These are phyloP conservation scores for Sorex fumeus DNA, from an alignment of 2,113 vertebrate species.

Conservation along the genomic window DNA sequence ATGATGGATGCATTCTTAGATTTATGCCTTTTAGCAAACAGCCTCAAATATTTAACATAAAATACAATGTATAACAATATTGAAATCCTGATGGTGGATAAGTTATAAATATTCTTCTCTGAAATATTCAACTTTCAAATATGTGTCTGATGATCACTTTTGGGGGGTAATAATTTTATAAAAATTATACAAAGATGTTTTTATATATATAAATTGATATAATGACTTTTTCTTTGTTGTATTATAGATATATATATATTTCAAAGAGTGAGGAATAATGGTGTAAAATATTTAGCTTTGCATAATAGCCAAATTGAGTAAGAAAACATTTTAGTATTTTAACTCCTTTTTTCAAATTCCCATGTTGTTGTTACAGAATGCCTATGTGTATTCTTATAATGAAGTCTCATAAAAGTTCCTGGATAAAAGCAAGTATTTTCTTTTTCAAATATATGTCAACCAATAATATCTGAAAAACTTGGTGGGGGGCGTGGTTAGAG, in stretches of 20 bases:
- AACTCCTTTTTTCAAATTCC: background rate
- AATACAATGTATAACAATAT: background rate
- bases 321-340: conserved; percentile 14
- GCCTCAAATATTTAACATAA: background rate
- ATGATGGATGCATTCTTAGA: background rate
- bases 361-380: background rate
- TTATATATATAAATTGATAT: background rate
- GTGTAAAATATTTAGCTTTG: background rate
- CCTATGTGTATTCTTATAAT: background rate
- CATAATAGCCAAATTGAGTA: background rate
- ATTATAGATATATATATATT: background rate
- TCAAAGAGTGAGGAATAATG: background rate
- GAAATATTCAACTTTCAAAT: background rate
- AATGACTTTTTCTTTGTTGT: background rate
- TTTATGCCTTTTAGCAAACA: background rate
- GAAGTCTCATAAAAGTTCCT: background rate
- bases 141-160: background rate
- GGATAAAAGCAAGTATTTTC: background rate
- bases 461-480: conserved; percentile 38
- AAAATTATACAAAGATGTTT: background rate
- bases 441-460: conserved; percentile 21
- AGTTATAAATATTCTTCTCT: background rate
- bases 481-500: no score
- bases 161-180: background rate
- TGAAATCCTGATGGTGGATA: background rate